phyloP scores from a whole-genome alignment of 2,888 invertebrate species.

The Cheilosia soror region DNA sequence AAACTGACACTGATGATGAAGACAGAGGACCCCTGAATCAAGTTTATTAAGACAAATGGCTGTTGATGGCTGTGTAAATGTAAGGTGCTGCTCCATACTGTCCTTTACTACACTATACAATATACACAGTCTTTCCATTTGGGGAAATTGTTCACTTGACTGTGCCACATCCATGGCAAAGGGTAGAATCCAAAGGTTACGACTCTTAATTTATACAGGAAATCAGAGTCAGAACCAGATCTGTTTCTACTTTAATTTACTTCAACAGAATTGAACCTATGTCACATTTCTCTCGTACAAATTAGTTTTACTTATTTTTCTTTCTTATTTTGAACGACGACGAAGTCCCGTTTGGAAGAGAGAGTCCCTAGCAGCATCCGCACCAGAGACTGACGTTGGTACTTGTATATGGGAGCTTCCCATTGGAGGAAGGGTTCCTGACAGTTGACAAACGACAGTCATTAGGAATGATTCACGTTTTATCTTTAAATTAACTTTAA shows the following conservation, averaged over 20 bases:
- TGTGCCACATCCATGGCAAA: slow-evolving; percentile 26
- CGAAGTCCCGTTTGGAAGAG: background rate
- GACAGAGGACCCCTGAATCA: slow-evolving; percentile 76
- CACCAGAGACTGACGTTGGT: background rate
- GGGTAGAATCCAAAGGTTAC: slow-evolving; percentile 44
- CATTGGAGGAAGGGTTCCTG: slow-evolving; percentile 65
- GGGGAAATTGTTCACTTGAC: slow-evolving; percentile 15
- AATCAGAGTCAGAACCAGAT: slow-evolving; percentile 67
- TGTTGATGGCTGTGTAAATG: slow-evolving; percentile 70
- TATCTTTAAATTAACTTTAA: slow-evolving; percentile 76
- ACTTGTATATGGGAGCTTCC: background rate
- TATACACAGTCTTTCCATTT: slow-evolving; percentile 9
- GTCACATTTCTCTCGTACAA: slow-evolving; percentile 66
- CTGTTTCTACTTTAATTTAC: slow-evolving; percentile 72
- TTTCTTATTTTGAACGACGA: slow-evolving; percentile 23
- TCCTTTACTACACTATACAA: slow-evolving; percentile 23
- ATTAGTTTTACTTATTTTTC: slow-evolving; percentile 67
- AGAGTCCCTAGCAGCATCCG: background rate
- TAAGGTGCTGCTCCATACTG: slow-evolving; percentile 51
- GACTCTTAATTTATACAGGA: slow-evolving; percentile 61
- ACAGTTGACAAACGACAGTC: slow-evolving; percentile 77
- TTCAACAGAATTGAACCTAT: slow-evolving; percentile 70
- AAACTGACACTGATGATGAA: slow-evolving; percentile 75
- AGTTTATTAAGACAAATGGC: slow-evolving; percentile 78
- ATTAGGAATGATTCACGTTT: slow-evolving; percentile 76